phyloP scores from a whole-genome alignment of 1,140 invertebrate species.

The Pararge aegeria region DNA sequence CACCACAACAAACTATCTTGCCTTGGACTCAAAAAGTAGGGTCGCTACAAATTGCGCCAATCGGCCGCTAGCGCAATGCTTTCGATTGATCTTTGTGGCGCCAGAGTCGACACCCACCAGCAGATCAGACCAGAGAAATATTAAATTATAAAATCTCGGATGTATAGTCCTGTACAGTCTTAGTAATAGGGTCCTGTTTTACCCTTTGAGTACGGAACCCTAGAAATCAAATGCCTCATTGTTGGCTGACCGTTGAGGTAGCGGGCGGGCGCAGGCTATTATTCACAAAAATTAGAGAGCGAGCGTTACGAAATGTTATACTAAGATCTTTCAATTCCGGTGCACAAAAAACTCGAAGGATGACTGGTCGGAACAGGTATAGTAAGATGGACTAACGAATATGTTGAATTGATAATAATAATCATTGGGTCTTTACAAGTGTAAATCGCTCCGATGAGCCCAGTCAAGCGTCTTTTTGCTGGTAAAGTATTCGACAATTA shows the following conservation, averaged over 20 bases:
- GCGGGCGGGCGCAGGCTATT: neutral
- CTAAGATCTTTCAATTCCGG: constrained; percentile 7
- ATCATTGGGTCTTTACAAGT: neutral
- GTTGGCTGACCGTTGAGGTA: neutral
- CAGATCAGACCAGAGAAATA: too few species aligned
- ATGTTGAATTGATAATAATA: neutral
- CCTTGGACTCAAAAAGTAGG: too few species aligned
- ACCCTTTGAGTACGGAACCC: too few species aligned
- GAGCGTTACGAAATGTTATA: constrained; percentile 10
- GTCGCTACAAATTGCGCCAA: too few species aligned
- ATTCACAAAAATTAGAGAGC: constrained; percentile 8
- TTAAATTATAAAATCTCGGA: too few species aligned
- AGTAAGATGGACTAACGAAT: constrained; percentile 1
- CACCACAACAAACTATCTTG: too few species aligned
- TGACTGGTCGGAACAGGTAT: constrained; percentile 3
- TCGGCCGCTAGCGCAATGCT: too few species aligned
- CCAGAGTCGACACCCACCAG: too few species aligned
- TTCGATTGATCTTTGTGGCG: too few species aligned
- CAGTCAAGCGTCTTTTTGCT: neutral
- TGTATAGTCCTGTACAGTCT: too few species aligned
- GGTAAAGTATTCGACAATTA: too few species aligned
- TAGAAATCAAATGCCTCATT: neutral
- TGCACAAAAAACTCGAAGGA: constrained; percentile 12
- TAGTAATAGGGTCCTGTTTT: too few species aligned
- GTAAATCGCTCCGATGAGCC: neutral